A percentile compares a stretch with the other conserved stretches of the same genome.
Conservation (phyloP, 2,113 vertebrate genomes). For the Gadus chalcogrammus region DNA sequence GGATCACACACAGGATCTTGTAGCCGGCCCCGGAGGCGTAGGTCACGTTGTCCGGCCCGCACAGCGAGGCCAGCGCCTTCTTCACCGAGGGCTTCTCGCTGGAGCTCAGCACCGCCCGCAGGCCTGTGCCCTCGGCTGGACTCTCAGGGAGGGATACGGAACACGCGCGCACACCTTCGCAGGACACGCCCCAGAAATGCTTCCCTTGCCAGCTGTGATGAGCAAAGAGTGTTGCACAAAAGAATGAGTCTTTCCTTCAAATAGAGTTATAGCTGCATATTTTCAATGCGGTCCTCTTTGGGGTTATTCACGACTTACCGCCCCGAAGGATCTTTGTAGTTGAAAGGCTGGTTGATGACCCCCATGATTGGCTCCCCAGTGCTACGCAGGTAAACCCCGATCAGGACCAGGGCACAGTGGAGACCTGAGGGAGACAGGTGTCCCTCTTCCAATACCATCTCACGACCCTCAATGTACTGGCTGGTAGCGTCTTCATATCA, state of each 20-base stretch:
- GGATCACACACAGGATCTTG: conserved; percentile 77
- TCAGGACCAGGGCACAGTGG: conserved; percentile 77
- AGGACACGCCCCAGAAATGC: conserved; percentile 76
- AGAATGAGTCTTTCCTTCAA: too few species aligned
- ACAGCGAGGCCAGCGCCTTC: conserved; percentile 56
- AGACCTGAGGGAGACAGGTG: conserved; percentile 71
- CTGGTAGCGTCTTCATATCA: conserved; percentile 71
- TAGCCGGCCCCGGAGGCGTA: conserved; percentile 76
- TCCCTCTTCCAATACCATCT: conserved; percentile 53
- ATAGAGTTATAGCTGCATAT: too few species aligned
- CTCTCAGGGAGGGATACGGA: conserved; percentile 49
- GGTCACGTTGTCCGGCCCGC: conserved; percentile 53
- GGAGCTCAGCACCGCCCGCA: conserved; percentile 75
- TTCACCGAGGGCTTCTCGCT: conserved; percentile 67
- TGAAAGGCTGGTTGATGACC: conserved; percentile 81
- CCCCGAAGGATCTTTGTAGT: conserved; percentile 54
- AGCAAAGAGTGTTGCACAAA: conserved; percentile 6
- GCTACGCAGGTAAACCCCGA: conserved; percentile 73
- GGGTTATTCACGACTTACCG: conserved; percentile 46
- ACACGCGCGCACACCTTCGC: conserved; percentile 46
- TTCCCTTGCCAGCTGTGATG: conserved; percentile 73
- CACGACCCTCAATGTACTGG: conserved; percentile 71
- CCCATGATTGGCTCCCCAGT: conserved; percentile 77
- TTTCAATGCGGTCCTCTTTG: too few species aligned
- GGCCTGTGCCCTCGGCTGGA: background rate